Base-by-base conservation (phyloP, 2,113 vertebrate species). In the Spilogale gracilis region DNA sequence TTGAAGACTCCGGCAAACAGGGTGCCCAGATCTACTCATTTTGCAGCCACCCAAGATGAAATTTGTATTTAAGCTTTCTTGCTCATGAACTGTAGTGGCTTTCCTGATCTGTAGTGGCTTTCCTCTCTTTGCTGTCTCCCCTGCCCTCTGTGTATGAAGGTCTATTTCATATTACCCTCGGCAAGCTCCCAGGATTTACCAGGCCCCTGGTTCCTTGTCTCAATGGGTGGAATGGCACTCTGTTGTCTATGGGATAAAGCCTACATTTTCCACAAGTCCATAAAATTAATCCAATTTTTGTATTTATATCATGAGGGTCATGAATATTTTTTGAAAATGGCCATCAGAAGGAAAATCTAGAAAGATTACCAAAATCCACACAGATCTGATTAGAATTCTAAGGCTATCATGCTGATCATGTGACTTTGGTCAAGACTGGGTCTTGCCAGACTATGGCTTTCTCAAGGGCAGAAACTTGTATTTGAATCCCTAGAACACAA, bases 281-380 rank as follows among this genome's bases (percentile, higher is more conserved):
- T 63, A 92, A 87, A 89, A 76, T 84, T 38, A 73, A 85, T 95
- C 32, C 63, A 92, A 25, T 23, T 81, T 92, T 93, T 86, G 94
- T 95, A 71, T 61, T 80, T 21, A n/a, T 45, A 76, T 14, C 63
- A 74, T 89, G 14, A 92, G 30, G 27, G 7, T 18, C 27, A 30
- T 48, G 38, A 50, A 30, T 88, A 38, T 67, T 76, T 61, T 92
- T 54, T 89, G 12, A 88, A 96, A 90, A 27, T 32, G 82, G 27
- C 18, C 73, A 50, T 73, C 48, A 71, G 80, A 92, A 96, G 13
- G 5, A 78, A 63, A 17, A 67, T 76, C 25, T 30, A 91, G 32
- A 83, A 54, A 83, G 54, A 73, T 43, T 52, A 85, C 69, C 84
- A 74, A 76, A 96, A 63, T 78, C 9, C 13, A 92, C 17, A 83